Percentiles rank a stretch among this genome's conserved stretches.
Evolutionary conservation across 2,888 invertebrate genomes (phyloP).

Genomic region (Aromia moschata): DNA sequence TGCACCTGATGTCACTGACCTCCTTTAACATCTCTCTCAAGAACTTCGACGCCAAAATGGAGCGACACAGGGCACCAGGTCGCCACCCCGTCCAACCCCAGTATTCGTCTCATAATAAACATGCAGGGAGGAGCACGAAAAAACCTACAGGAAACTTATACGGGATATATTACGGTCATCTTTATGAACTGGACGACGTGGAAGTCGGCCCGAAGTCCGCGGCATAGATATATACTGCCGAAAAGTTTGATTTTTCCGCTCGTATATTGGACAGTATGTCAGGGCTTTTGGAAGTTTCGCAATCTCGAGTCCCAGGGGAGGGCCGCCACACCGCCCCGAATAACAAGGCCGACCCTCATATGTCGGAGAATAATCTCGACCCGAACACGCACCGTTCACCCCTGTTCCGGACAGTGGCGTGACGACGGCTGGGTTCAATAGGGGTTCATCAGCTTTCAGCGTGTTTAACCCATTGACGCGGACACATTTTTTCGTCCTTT

Average conservation of each 20-base stretch:
- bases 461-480: no score
- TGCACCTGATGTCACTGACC: neutral
- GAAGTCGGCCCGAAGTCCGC: slow-evolving; percentile 29
- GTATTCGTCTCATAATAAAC: neutral
- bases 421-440: neutral
- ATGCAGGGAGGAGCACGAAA: slow-evolving; percentile 14
- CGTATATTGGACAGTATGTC: slow-evolving; percentile 39
- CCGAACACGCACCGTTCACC: slow-evolving; percentile 46
- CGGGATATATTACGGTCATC: slow-evolving; percentile 33
- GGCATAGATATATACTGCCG: slow-evolving; percentile 30
- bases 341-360: slow-evolving; percentile 54
- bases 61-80: neutral
- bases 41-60: neutral
- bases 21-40: neutral
- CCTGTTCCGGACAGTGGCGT: slow-evolving; percentile 18
- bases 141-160: slow-evolving; percentile 29
- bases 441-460: no score
- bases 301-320: slow-evolving; percentile 50
- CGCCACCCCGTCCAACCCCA: neutral
- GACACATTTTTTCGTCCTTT: no score
- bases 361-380: slow-evolving; percentile 54
- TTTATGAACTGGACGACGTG: slow-evolving; percentile 36
- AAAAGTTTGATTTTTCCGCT: slow-evolving; percentile 42
- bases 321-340: slow-evolving; percentile 46
- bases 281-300: slow-evolving; percentile 42